These are phyloP conservation scores for Chalcis sispes DNA, from an alignment of 2,888 invertebrate species.

Conservation along the genomic window DNA sequence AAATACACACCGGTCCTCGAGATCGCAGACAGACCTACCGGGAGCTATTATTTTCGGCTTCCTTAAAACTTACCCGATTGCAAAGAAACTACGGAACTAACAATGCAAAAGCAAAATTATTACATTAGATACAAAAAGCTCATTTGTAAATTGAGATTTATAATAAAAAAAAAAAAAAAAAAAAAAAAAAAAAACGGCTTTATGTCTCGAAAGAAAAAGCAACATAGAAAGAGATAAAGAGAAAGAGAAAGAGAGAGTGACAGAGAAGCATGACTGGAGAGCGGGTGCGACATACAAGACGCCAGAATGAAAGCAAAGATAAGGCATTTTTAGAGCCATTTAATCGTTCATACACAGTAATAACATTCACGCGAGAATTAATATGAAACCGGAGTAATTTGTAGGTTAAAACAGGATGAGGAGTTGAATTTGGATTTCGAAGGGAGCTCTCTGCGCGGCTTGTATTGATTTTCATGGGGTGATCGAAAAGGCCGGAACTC, in stretches of 20 bases:
- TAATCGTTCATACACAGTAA: no score
- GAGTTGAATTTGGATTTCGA: not conserved
- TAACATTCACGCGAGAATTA: no score
- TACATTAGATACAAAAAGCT: no score
- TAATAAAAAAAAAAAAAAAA: no score
- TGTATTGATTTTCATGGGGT: constrained; percentile 74
- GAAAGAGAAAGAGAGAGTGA: not conserved
- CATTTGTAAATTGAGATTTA: no score
- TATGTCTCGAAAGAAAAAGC: no score
- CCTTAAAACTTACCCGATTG: no score
- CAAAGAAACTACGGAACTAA: no score
- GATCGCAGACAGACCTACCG: no score
- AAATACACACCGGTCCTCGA: constrained; percentile 9
- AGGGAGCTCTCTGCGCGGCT: constrained; percentile 39
- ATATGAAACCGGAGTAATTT: constrained; percentile 6
- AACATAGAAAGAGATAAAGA: constrained; percentile 44
- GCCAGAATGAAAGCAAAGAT: not conserved
- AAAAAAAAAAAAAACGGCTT: no score
- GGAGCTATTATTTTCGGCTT: no score
- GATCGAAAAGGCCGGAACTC: constrained; percentile 63
- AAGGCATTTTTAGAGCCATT: not conserved
- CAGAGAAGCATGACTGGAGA: not conserved
- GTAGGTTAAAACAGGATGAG: constrained; percentile 36
- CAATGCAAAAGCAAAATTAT: no score
- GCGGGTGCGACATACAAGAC: not conserved